Evolutionary conservation across 2,113 vertebrate species (phyloP).

Genomic region (Ptychochromis oligacanthus): DNA sequence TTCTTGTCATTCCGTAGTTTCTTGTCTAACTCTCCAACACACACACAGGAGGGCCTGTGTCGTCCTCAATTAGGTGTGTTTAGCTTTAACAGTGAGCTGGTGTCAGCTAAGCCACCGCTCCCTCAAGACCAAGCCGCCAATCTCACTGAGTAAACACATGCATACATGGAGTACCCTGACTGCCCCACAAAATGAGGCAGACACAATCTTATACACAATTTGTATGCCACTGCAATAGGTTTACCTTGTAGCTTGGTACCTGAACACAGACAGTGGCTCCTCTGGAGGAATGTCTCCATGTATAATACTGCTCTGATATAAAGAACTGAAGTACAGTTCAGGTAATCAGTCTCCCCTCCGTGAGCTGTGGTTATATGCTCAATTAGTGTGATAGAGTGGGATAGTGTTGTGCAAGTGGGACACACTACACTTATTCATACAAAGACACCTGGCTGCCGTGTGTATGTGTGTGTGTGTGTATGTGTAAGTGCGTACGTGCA

Average conservation of each 20-base stretch:
- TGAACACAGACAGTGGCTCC: slow-evolving; percentile 37
- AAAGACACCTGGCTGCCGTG: slow-evolving; percentile 64
- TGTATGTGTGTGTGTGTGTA: slow-evolving; percentile 17
- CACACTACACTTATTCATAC: slow-evolving; percentile 76
- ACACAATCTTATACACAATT: slow-evolving; percentile 23
- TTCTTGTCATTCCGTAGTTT: slow-evolving; percentile 33
- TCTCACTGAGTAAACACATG: slow-evolving; percentile 76
- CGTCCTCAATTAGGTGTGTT: slow-evolving; percentile 77
- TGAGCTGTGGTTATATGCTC: slow-evolving; percentile 31
- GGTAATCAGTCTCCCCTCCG: slow-evolving; percentile 9
- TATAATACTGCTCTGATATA: slow-evolving; percentile 13
- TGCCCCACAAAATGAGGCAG: slow-evolving; percentile 37
- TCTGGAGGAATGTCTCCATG: slow-evolving; percentile 14
- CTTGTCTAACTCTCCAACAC: slow-evolving; percentile 36
- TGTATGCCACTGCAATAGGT: slow-evolving; percentile 32
- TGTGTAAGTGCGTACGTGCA: neutral
- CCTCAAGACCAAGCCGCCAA: slow-evolving; percentile 64
- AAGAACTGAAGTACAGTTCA: slow-evolving; percentile 3
- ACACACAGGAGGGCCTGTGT: slow-evolving; percentile 71
- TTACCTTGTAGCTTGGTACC: neutral
- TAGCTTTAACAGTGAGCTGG: slow-evolving; percentile 71
- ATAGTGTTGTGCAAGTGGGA: slow-evolving; percentile 49
- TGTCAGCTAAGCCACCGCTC: slow-evolving; percentile 68
- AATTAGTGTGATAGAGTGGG: slow-evolving; percentile 15
- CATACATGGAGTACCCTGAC: slow-evolving; percentile 46